Conservation (phyloP, 2,113 vertebrate genomes). For the Galbula dea region DNA sequence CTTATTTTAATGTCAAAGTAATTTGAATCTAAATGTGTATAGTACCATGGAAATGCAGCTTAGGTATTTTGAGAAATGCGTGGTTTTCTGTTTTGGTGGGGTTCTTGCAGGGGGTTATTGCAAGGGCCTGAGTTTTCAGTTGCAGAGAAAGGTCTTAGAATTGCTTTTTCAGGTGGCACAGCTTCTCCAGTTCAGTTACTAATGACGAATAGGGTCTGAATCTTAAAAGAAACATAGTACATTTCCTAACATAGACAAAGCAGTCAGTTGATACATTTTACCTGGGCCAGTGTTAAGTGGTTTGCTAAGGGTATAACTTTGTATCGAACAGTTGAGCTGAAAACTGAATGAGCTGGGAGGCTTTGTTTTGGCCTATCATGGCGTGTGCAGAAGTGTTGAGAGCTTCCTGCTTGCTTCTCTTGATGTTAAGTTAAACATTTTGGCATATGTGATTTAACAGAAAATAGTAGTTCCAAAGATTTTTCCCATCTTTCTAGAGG, state of each 20-base stretch:
- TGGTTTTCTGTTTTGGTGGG: background rate
- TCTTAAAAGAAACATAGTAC: background rate
- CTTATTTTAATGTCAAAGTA: background rate
- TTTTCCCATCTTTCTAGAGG: background rate
- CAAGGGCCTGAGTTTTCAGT: background rate
- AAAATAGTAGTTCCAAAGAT: background rate
- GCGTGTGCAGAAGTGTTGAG: background rate
- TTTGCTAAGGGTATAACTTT: background rate
- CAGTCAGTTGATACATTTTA: background rate
- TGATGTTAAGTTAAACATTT: background rate
- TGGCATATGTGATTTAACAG: background rate
- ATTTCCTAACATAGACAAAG: background rate
- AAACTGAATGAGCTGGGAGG: background rate
- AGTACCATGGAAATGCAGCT: background rate
- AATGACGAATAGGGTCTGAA: background rate
- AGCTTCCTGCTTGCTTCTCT: background rate
- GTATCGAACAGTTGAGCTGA: background rate
- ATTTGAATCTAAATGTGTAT: background rate
- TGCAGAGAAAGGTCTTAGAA: background rate
- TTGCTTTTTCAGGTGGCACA: background rate
- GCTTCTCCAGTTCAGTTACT: background rate
- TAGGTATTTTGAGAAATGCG: background rate
- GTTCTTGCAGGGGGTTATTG: background rate
- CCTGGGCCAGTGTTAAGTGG: background rate
- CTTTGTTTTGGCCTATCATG: background rate